phyloP scores from a whole-genome alignment of 2,797 vertebrate genomes.

The Synanceia verrucosa region DNA sequence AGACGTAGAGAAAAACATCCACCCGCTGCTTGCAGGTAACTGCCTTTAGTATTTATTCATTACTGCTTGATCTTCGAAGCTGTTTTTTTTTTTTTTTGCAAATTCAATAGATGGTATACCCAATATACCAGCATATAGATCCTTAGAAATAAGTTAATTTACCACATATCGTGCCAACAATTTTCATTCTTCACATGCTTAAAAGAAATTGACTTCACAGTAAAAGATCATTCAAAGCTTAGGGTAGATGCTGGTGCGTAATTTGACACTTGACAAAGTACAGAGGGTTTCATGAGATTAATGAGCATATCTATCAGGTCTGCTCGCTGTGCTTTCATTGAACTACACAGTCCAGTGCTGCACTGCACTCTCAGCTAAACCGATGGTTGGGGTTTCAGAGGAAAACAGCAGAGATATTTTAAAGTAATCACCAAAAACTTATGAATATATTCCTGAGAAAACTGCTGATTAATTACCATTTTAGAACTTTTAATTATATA shows the following conservation, averaged over 20 bases:
- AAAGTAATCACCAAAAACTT: neutral
- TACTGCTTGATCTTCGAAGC: slow-evolving; percentile 27
- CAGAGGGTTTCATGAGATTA: slow-evolving; percentile 62
- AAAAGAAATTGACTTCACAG: slow-evolving; percentile 44
- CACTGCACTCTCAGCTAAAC: slow-evolving; percentile 20
- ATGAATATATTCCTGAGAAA: neutral
- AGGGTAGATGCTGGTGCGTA: slow-evolving; percentile 45
- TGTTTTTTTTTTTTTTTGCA: slow-evolving; percentile 41
- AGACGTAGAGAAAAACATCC: slow-evolving; percentile 17
- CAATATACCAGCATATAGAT: slow-evolving; percentile 47
- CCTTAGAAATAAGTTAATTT: slow-evolving; percentile 62
- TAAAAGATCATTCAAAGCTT: slow-evolving; percentile 46
- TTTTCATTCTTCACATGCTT: slow-evolving; percentile 55
- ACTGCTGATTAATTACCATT: neutral
- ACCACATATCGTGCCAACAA: slow-evolving; percentile 23
- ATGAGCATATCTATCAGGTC: slow-evolving; percentile 61
- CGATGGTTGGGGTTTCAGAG: neutral
- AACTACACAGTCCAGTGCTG: slow-evolving; percentile 25
- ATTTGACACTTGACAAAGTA: slow-evolving; percentile 78
- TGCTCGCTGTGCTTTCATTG: slow-evolving; percentile 54
- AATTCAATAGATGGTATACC: slow-evolving; percentile 31
- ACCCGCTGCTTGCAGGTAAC: slow-evolving; percentile 24
- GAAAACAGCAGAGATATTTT: neutral
- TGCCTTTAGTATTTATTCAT: slow-evolving; percentile 41
- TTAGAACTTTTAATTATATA: slow-evolving; percentile 1